These are phyloP conservation scores for Helostoma temminkii DNA, from an alignment of 2,797 vertebrate genomes.

Conservation along the genomic window DNA sequence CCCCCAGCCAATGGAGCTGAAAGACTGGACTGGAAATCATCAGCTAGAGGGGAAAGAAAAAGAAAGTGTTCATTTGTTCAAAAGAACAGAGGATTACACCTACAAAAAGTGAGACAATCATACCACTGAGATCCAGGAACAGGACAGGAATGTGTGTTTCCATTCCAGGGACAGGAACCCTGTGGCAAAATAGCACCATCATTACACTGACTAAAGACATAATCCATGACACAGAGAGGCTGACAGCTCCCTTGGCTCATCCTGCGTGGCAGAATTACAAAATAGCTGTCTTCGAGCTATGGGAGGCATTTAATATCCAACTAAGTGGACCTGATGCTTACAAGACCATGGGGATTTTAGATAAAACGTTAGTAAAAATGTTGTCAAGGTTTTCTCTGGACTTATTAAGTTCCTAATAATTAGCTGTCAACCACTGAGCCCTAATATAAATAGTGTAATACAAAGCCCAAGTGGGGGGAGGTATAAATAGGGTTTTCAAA, in stretches of 20 bases:
- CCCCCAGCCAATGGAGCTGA: conserved; percentile 89
- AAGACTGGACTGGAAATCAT: conserved; percentile 94
- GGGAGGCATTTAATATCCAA: neutral
- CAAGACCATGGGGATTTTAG: neutral
- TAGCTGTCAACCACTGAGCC: neutral
- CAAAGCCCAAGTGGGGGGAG: neutral
- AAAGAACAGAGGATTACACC: neutral
- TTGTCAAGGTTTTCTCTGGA: neutral
- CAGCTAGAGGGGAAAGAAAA: conserved; percentile 78
- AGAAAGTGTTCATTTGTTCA: neutral
- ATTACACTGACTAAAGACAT: conserved; percentile 9
- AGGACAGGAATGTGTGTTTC: conserved; percentile 96
- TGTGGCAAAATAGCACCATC: conserved; percentile 59
- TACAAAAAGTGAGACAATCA: conserved; percentile 1
- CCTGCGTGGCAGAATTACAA: too few species aligned
- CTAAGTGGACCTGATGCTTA: neutral
- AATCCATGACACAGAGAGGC: neutral
- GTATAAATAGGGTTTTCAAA: too few species aligned
- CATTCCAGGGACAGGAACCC: conserved; percentile 95
- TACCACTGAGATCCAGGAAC: conserved; percentile 96
- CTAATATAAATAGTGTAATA: neutral
- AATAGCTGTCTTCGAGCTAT: neutral
- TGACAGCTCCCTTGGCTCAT: conserved; percentile 1
- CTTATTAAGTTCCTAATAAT: neutral
- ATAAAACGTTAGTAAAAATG: neutral